Base-by-base conservation (phyloP, 2,113 vertebrate genomes). In the Cricetomys ansorgei region DNA sequence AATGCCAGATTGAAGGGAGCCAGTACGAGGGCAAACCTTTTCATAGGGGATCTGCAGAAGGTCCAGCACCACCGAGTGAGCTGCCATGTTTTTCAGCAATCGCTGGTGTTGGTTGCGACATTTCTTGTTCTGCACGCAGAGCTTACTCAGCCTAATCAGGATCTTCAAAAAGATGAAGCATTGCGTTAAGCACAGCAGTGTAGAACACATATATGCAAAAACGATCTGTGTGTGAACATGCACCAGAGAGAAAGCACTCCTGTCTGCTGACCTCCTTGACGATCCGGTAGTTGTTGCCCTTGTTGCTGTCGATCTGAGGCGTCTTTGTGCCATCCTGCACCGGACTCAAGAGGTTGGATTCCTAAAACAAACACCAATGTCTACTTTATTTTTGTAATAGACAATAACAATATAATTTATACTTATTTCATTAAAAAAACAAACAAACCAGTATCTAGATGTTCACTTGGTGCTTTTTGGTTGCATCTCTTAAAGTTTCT, bases 81-180 rank as follows among this genome's bases (percentile, higher is more conserved):
- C 99, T 0, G 99, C 99, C 99, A 99, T 99, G 89, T 99, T 99
- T 97, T 99, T 99, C 98, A 99, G 98, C 55, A 99, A 97, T 70
- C 99, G 98, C 85, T 99, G 99, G 96, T 99, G 99, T 95, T 99
- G 99, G 89, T 99, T 98, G 25, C 99, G 99, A 70, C 99, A 99
- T 96, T 99, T 99, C 98, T 99, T 99, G 86, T 98, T 98, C 95
- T 99, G 99, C 23, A 99, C 96, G 85, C 99, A 99, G 73, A 99
- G 98, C 96, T 99, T 99, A 95, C 99, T 99, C 92, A 99, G 99
- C 65, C 99, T 98, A 91, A 99, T 97, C 94, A 99, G 98, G 97
- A 99, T 99, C 99, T 99, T 92, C 2, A 91, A 96, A 86, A 48
- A 79, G 79, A 93, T 77, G 3, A 92, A 86, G 1, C 94, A 91